Conservation (phyloP, 2,888 invertebrate genomes). For the Rhodophaea formosa region DNA sequence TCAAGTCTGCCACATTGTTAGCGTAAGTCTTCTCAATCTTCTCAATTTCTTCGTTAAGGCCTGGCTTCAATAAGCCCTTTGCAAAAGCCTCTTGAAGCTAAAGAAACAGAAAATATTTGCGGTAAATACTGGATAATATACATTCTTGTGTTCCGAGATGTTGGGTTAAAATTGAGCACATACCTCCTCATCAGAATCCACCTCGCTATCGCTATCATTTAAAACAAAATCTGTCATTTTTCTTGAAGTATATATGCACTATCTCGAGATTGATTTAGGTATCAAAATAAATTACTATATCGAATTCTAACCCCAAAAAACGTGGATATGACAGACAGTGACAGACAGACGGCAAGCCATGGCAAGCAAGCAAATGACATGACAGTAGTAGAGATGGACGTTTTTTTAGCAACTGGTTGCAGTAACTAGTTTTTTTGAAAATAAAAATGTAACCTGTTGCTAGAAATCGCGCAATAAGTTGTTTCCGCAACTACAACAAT, state of each 20-base stretch:
- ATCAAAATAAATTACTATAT: background rate
- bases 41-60: constrained; percentile 87
- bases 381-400: background rate
- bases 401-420: too few species aligned
- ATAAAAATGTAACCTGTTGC: too few species aligned
- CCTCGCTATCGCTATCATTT: constrained; percentile 75
- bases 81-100: constrained; percentile 95
- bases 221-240: constrained; percentile 69
- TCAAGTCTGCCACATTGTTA: constrained; percentile 88
- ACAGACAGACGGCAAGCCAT: too few species aligned
- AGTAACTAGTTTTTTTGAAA: too few species aligned
- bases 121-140: background rate
- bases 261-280: background rate
- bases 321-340: background rate
- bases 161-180: background rate
- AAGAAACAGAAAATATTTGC: constrained; percentile 33
- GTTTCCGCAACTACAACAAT: too few species aligned
- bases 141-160: background rate
- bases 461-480: too few species aligned
- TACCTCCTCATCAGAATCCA: constrained; percentile 82
- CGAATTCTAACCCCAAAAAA: constrained; percentile 24
- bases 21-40: constrained; percentile 79
- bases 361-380: too few species aligned
- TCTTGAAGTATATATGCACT: background rate
- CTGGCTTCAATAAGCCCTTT: constrained; percentile 91